Base-by-base conservation (phyloP, 2,888 invertebrate species). In the Tenthredo amoena region DNA sequence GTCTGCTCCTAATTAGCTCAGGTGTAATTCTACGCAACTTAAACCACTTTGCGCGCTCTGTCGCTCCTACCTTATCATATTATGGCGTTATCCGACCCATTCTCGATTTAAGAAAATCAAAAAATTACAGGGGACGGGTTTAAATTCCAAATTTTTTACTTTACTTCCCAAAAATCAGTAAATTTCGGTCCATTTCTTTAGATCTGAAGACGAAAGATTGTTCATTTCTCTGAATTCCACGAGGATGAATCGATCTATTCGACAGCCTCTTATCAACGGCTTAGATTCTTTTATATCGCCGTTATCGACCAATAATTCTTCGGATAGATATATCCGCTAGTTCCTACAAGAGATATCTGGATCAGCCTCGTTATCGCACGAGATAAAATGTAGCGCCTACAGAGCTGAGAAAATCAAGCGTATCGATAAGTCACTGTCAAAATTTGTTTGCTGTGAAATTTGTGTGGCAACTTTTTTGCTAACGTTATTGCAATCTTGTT, bases 1-100 rank as follows among this genome's bases (percentile, higher is more conserved):
- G 58, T 81, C 62, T 15, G 40, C 50, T 81, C 21, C 81, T 58
- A 81, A 58, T 62, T 81, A 81, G 81, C 81, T 34, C 81, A 81
- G 21, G 81, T 50, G 58, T 81, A 81, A 81, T 81, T 62, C 81
- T 62, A 81, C 21, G 81, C 58, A 81, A 15, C 81, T 50, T 31
- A 47, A 81, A 81, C 62, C 40, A 37, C 58, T 21, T 62, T 81
- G 21, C 21, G n/a, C 81, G 81, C 58, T 81, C 40, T 81, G 21
- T 6, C 72, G 72, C 40, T 71, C 18, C 1, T 71, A 50, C 6
- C 1, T n/a, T n/a, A 55, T n/a, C 7, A n/a, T 26, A 26, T 55
- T n/a, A n/a, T 55, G 55, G n/a, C 37, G 1, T 34, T 34, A 71
- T 71, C 18, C 0, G 0, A 4, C 71, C 12, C 31, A 12, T 43